Conservation (phyloP, 1,140 invertebrate genomes). For the Drosophila bocqueti region DNA sequence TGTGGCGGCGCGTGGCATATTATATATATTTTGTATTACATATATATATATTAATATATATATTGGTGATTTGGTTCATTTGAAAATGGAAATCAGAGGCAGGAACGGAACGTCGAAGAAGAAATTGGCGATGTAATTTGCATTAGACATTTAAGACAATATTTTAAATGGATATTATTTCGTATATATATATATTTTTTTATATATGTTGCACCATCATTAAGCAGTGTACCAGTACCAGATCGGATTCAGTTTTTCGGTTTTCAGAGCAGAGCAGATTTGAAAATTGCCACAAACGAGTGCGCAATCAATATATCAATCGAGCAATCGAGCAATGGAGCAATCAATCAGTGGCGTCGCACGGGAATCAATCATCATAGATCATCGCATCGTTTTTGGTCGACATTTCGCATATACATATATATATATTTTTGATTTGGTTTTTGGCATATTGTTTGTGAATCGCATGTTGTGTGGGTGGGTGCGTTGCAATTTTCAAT, state of each 20-base stretch:
- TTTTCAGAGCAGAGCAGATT: slow-evolving; percentile 81
- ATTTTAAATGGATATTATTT: slow-evolving; percentile 48
- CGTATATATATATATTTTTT: slow-evolving; percentile 14
- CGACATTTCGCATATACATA: slow-evolving; percentile 41
- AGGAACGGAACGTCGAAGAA: slow-evolving; percentile 82
- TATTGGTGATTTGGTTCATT: slow-evolving; percentile 13
- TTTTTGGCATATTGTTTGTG: slow-evolving; percentile 35
- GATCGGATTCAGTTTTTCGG: slow-evolving; percentile 76
- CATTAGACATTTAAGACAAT: slow-evolving; percentile 44
- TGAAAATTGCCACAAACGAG: slow-evolving; percentile 53
- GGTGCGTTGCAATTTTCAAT: slow-evolving; percentile 55
- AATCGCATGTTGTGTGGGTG: slow-evolving; percentile 31
- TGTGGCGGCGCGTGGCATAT: slow-evolving; percentile 67
- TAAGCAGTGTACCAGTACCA: slow-evolving; percentile 77
- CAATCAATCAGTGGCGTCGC: slow-evolving; percentile 77
- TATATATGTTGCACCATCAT: slow-evolving; percentile 66
- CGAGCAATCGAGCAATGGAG: slow-evolving; percentile 67
- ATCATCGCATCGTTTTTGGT: slow-evolving; percentile 61
- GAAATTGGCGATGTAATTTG: slow-evolving; percentile 64
- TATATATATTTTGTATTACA: slow-evolving; percentile 9
- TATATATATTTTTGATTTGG: slow-evolving; percentile 1
- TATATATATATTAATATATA: slow-evolving; percentile 11
- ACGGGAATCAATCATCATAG: slow-evolving; percentile 49
- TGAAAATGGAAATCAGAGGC: slow-evolving; percentile 70
- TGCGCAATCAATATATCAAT: slow-evolving; percentile 68